These are phyloP conservation scores for Calonectris borealis DNA, from an alignment of 2,113 vertebrate genomes.

Conservation along the genomic window DNA sequence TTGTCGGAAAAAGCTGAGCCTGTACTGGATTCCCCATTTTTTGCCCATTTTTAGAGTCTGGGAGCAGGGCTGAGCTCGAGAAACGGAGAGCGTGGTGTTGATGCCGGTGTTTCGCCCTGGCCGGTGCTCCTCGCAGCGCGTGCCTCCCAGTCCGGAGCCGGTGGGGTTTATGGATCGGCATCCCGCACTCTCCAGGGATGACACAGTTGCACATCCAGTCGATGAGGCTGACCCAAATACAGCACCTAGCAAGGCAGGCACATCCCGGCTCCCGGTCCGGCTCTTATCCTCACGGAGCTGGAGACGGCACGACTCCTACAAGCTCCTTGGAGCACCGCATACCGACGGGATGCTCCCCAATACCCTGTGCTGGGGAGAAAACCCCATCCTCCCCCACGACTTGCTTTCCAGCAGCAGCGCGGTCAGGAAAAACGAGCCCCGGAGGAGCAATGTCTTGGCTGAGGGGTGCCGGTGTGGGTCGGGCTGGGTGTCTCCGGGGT, in stretches of 20 bases:
- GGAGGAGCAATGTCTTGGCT: fast-evolving
- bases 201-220: background rate
- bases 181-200: slow-evolving; percentile 41
- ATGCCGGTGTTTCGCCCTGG: fast-evolving
- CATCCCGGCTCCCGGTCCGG: background rate
- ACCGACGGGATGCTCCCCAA: fast-evolving
- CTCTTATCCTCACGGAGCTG: background rate
- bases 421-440: background rate
- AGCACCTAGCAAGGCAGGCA: background rate
- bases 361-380: background rate
- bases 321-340: background rate
- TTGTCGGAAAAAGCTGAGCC: background rate
- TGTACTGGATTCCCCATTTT: background rate
- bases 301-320: fast-evolving
- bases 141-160: background rate
- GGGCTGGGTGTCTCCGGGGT: fast-evolving
- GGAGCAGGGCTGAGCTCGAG: background rate
- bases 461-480: fast-evolving
- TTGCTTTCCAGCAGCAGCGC: background rate
- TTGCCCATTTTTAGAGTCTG: background rate
- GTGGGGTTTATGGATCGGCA: background rate
- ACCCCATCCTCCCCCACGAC: fast-evolving
- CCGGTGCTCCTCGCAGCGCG: fast-evolving
- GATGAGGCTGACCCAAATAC: slow-evolving; percentile 47
- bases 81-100: fast-evolving